phyloP scores from a whole-genome alignment of 2,113 vertebrate genomes.

The Calyptomena viridis region DNA sequence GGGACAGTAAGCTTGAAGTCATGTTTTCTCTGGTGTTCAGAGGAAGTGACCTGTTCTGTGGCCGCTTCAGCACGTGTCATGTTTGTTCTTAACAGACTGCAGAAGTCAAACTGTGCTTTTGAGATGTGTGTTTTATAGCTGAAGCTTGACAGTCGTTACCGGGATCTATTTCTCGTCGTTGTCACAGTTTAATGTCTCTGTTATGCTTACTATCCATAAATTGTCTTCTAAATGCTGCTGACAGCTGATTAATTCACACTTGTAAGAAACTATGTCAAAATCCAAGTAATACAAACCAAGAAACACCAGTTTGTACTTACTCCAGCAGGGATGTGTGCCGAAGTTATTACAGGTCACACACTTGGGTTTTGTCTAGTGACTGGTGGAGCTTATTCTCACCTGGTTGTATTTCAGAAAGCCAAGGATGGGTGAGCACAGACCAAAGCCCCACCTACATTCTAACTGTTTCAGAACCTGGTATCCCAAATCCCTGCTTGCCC shows the following conservation, averaged over 20 bases:
- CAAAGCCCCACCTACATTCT: neutral
- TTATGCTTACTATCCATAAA: neutral
- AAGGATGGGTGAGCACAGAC: neutral
- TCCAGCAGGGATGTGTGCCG: accelerated
- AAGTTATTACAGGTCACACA: neutral
- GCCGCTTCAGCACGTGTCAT: neutral
- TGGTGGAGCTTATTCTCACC: neutral
- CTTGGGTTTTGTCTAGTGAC: neutral
- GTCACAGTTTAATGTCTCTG: neutral
- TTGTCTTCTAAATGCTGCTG: neutral
- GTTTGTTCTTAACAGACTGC: neutral
- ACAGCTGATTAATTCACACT: neutral
- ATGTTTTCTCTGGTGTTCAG: neutral
- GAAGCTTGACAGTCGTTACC: neutral
- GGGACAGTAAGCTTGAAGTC: neutral
- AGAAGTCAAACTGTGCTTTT: neutral
- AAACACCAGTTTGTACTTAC: neutral
- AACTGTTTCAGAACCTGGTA: neutral
- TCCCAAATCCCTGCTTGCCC: neutral
- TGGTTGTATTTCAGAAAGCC: neutral
- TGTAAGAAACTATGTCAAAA: neutral
- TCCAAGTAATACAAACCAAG: neutral
- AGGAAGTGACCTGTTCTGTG: neutral
- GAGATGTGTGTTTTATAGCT: neutral
- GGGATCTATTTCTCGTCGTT: neutral